Conservation (phyloP, 1,140 invertebrate species). For the Acromyrmex echinatior region DNA sequence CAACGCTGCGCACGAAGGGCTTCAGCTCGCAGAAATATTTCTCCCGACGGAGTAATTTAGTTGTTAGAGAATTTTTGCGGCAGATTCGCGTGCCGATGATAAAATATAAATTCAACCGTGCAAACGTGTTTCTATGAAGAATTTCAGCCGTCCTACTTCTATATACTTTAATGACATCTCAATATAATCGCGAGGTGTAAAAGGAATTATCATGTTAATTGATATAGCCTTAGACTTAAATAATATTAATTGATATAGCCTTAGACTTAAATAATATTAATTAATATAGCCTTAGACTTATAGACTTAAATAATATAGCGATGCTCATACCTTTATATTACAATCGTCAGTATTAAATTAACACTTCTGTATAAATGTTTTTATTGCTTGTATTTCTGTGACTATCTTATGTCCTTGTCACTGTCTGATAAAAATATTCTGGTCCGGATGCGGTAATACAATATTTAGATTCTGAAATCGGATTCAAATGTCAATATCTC, state of each 20-base stretch:
- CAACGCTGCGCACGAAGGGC: constrained; percentile 39
- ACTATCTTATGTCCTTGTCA: background rate
- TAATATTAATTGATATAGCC: too few species aligned
- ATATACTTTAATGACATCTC: background rate
- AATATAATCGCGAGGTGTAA: background rate
- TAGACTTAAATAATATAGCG: background rate
- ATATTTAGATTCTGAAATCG: constrained; percentile 9
- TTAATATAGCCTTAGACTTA: too few species aligned
- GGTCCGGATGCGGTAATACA: background rate
- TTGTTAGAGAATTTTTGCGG: constrained; percentile 52
- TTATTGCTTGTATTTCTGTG: background rate
- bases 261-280: too few species aligned
- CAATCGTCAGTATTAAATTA: too few species aligned
- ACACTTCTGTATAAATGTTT: background rate
- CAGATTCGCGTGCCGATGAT: constrained; percentile 28
- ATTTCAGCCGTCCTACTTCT: constrained; percentile 5
- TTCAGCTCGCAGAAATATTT: constrained; percentile 49
- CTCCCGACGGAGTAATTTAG: constrained; percentile 54
- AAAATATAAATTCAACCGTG: constrained; percentile 41
- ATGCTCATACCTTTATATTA: too few species aligned
- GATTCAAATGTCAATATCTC: background rate
- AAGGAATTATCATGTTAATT: constrained; percentile 11
- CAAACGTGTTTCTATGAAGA: constrained; percentile 32
- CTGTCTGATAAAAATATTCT: background rate
- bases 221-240: too few species aligned